A percentile compares a stretch with the other conserved stretches of the same genome.
These are phyloP conservation scores for Plagiodera versicolora DNA, from an alignment of 2,888 invertebrate genomes.

Conservation along the genomic window DNA sequence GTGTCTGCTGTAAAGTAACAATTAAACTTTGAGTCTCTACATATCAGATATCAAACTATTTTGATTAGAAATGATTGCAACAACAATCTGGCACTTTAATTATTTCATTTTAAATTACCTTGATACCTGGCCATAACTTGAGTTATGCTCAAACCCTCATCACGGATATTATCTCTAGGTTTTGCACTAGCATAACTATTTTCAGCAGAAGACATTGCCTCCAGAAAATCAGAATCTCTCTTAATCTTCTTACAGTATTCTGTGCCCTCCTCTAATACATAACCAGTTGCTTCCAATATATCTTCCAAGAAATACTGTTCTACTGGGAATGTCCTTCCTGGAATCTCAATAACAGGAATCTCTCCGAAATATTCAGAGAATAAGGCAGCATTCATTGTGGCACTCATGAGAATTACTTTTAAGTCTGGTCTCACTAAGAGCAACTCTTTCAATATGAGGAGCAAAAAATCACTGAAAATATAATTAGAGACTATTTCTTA, in stretches of 20 bases:
- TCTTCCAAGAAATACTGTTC: constrained; percentile 81
- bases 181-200: constrained; percentile 45
- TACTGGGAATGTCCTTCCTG: constrained; percentile 84
- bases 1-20: no score
- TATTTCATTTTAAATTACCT: constrained; percentile 47
- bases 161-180: constrained; percentile 64
- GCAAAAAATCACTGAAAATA: constrained; percentile 74
- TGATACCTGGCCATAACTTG: constrained; percentile 70
- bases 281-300: constrained; percentile 67
- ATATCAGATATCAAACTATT: no score
- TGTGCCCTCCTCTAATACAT: constrained; percentile 64
- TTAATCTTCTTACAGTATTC: constrained; percentile 65
- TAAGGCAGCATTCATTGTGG: constrained; percentile 82
- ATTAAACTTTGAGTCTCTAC: no score
- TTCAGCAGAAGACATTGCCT: constrained; percentile 62
- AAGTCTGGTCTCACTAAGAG: constrained; percentile 72
- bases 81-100: no score
- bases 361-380: constrained; percentile 83
- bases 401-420: constrained; percentile 90
- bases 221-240: constrained; percentile 57
- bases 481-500: background rate
- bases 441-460: constrained; percentile 79
- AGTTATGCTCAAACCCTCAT: constrained; percentile 70
- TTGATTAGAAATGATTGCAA: no score
- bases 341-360: constrained; percentile 78